A percentile compares a stretch with the other conserved stretches of the same genome.
These are phyloP conservation scores for Hydropotes inermis DNA, from an alignment of 2,113 vertebrate genomes.

Conservation along the genomic window DNA sequence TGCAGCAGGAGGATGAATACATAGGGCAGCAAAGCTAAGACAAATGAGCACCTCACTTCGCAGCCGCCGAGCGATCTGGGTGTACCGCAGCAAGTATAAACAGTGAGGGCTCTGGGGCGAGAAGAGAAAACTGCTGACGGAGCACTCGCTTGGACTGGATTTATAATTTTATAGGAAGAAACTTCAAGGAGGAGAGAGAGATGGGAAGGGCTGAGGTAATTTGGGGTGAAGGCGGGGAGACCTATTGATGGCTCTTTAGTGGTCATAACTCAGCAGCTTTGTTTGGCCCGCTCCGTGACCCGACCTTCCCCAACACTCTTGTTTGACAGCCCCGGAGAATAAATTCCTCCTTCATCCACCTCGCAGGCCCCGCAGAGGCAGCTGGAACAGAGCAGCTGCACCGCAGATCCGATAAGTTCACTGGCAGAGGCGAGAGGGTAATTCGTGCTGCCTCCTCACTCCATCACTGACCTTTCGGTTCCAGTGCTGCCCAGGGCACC, in stretches of 20 bases:
- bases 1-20: not conserved
- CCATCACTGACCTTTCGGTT: constrained; percentile 35
- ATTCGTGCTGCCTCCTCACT: not conserved
- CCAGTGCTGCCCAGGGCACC: constrained; percentile 5
- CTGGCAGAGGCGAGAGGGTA: constrained; percentile 22
- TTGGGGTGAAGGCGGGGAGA: not conserved
- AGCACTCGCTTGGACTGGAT: not conserved
- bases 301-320: not conserved
- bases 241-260: not conserved
- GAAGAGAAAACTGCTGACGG: not conserved
- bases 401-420: not conserved
- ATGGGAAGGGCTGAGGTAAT: not conserved
- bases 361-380: not conserved
- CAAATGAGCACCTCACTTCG: not conserved
- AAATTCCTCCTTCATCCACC: not conserved
- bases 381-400: not conserved
- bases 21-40: not conserved
- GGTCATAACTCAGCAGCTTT: not conserved
- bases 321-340: constrained; percentile 1
- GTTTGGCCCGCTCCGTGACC: not conserved
- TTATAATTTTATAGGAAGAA: not conserved
- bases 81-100: not conserved
- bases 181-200: not conserved
- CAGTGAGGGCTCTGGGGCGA: not conserved
- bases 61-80: not conserved